Conservation (phyloP, 1,140 invertebrate genomes). For the Dendroctonus valens region DNA sequence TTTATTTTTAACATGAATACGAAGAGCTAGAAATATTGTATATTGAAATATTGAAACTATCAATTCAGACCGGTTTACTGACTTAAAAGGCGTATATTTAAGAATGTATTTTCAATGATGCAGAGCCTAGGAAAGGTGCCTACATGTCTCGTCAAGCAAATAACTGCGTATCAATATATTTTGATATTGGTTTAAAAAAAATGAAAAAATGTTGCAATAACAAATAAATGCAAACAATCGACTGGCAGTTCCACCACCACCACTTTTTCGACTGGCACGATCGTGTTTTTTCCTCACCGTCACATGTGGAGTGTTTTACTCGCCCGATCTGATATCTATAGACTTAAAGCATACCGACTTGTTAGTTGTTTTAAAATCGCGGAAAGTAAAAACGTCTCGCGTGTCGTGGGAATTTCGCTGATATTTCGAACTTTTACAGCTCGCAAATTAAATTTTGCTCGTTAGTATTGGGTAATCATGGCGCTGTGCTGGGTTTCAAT, state of each 20-base stretch:
- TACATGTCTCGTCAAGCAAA: too few relatives aligned
- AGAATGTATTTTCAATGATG: too few relatives aligned
- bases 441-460: constrained; percentile 1
- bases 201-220: too few relatives aligned
- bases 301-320: constrained; percentile 13
- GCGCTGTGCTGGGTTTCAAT: too few relatives aligned
- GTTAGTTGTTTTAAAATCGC: constrained; percentile 13
- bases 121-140: too few relatives aligned
- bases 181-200: too few relatives aligned
- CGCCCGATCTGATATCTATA: constrained; percentile 11
- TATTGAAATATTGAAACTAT: too few relatives aligned
- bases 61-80: too few relatives aligned
- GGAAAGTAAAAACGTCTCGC: constrained; percentile 20
- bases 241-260: neutral
- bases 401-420: constrained; percentile 15
- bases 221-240: constrained; percentile 6
- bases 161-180: too few relatives aligned
- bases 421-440: constrained; percentile 8
- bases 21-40: too few relatives aligned
- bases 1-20: too few relatives aligned
- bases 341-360: constrained; percentile 4
- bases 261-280: neutral
- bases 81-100: too few relatives aligned
- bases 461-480: neutral
- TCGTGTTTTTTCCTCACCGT: constrained; percentile 7